Conservation (phyloP, 1,140 invertebrate genomes). For the Leptopilina clavipes region DNA sequence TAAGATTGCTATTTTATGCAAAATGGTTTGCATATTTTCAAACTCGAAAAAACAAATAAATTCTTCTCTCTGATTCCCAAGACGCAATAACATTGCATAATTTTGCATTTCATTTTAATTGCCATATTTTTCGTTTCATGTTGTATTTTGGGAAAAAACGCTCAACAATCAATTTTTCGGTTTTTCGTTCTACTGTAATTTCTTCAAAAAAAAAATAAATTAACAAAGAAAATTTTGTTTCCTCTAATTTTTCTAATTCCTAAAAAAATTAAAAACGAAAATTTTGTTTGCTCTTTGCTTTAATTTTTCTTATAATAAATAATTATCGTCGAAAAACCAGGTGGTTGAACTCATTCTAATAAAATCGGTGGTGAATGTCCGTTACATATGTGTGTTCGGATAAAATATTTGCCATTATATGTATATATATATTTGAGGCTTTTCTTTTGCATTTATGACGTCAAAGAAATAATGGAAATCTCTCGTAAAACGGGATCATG, state of each 20-base stretch:
- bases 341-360: too few relatives aligned
- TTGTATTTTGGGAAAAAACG: too few relatives aligned
- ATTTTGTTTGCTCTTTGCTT: too few relatives aligned
- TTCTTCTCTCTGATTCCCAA: not conserved
- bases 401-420: not conserved
- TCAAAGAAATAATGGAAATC: conserved; percentile 64
- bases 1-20: not conserved
- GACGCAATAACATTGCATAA: conserved; percentile 6
- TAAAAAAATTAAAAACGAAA: too few relatives aligned
- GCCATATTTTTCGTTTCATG: not conserved
- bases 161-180: too few relatives aligned
- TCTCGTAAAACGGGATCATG: conserved; percentile 63
- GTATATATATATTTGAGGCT: conserved; percentile 25
- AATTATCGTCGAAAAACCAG: too few relatives aligned
- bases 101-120: conserved; percentile 4
- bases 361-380: too few relatives aligned
- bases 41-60: not conserved
- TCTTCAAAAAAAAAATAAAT: too few relatives aligned
- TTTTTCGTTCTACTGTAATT: too few relatives aligned
- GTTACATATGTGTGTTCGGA: conserved; percentile 23
- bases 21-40: not conserved
- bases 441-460: conserved; percentile 60
- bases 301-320: too few relatives aligned
- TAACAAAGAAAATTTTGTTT: too few relatives aligned
- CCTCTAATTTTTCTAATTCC: too few relatives aligned